Base-by-base conservation (phyloP, 2,888 invertebrate species). In the Peribatodes rhomboidaria region DNA sequence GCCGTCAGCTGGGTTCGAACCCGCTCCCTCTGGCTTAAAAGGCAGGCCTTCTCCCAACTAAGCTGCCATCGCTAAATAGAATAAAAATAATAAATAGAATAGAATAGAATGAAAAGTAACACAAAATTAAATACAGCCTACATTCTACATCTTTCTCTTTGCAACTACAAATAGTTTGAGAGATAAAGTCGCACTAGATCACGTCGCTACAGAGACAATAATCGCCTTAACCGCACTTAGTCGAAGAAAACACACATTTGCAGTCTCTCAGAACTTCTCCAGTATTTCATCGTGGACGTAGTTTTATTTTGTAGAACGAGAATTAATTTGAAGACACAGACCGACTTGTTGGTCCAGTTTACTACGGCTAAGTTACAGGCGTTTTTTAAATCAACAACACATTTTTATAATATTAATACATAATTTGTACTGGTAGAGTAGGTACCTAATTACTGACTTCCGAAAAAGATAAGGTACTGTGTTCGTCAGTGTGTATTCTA, bases 171-270 rank as follows among this genome's bases (percentile, higher is more conserved):
- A 47, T 56, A 56, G 58, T 53, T 27, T n/a, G 13, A 42, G 37
- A 50, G 66, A 68, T 68, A 69, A 59, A 54, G 66, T 53, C 52
- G 10, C 55, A 60, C 37, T 69, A 65, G 69, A 65, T 69, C 64
- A 52, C 18, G 2, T 10, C n/a, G 18, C 18, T 27, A 58, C 50
- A 52, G 10, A 35, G 58, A 61, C 62, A 67, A 68, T 72, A 72
- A 65, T 68, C 63, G 56, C 64, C 64, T 58, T 50, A 52, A 65
- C 57, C 35, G 31, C 63, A 37, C 63, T 61, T 61, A 60, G 33
- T 27, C 46, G 65, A 61, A 62, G 61, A 65, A 71, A 71, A 70
- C 68, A 67, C 67, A 67, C 65, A 68, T 68, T 70, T 61, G 20
- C 41, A 60, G 63, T 54, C 47, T 62, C 47, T 4, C 9, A n/a